Evolutionary conservation across 2,113 vertebrate species (phyloP), one percentile per base, ranked within the genome.

Genomic region (Notothenia coriiceps): DNA sequence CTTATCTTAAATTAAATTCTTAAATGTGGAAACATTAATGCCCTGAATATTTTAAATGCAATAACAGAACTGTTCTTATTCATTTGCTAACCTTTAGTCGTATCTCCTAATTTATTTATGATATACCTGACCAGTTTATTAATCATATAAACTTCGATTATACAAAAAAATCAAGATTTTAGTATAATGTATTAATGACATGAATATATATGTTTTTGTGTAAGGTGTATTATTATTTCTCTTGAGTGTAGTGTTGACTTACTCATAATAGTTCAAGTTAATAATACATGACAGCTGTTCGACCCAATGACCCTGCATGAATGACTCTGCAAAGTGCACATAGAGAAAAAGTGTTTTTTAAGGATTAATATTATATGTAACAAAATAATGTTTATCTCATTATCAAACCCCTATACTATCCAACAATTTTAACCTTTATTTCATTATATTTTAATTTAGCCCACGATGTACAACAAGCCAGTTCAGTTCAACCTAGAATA

Each of bases 261-360:
- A 14, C 7, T 51, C 13, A 1, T 25, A 9, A 10, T 3, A 71
- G 25, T 35, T 51, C 1, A n/a, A 6, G 5, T 40, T 70, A 15
- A 13, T 29, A 8, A 2, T 7, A 18, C 10, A 60, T 46, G 11
- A 62, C 56, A 52, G 55, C 40, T 70, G 18, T 35, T 57, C 35
- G 13, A 6, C 6, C 7, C 35, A 40, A 40, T 40, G 35, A 7
- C 35, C 35, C 5, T 40, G 35, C 35, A 14, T 62, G 6, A 40
- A 0, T 70, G 65, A 57, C 59, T 51, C 63, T 64, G 50, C 5
- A 74, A 69, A 40, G 15, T 61, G 20, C 47, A 43, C 33, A n/a
- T 14, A 54, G 3, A 18, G 15, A 3, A 33, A 51, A 1, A 52
- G 46, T 18, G 2, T 11, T 33, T 29, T 25, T 44, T 57, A n/a